Percentiles rank a stretch among this genome's conserved stretches.
phyloP scores from a whole-genome alignment of 2,113 vertebrate genomes.

The Lanius ludovicianus region DNA sequence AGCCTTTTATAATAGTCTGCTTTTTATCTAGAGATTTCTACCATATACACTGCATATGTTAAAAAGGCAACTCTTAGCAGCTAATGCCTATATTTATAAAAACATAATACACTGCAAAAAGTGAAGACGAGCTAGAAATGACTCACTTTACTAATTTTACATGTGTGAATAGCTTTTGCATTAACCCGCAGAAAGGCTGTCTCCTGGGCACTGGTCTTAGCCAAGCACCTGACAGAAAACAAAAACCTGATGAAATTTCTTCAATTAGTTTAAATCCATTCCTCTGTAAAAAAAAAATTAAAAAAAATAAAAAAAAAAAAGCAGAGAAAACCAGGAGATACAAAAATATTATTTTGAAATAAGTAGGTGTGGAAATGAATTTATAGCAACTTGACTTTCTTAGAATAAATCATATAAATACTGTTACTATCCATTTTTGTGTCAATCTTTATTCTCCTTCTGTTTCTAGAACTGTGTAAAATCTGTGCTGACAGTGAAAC shows the following conservation, averaged over 20 bases:
- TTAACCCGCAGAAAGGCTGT: not conserved
- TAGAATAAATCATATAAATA: not conserved
- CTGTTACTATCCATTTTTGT: not conserved
- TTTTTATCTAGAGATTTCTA: not conserved
- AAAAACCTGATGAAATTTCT: not conserved
- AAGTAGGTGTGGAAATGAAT: not conserved
- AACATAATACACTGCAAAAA: not conserved
- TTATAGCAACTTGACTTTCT: not conserved
- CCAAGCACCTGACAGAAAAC: not conserved
- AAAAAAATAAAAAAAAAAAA: not conserved
- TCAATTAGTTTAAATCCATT: not conserved
- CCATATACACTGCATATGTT: not conserved
- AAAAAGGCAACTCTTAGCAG: not conserved
- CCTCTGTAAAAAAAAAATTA: not conserved
- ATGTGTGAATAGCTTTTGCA: not conserved
- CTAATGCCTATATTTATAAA: not conserved
- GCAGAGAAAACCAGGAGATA: not conserved
- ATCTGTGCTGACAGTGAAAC: not conserved
- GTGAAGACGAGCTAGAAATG: not conserved
- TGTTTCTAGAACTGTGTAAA: not conserved
- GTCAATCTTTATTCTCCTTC: not conserved
- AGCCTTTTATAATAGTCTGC: not conserved
- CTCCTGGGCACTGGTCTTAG: not conserved
- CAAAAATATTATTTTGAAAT: not conserved
- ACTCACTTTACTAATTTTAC: not conserved